Base-by-base conservation (phyloP, 2,888 invertebrate genomes). In the Campoplex capitator region DNA sequence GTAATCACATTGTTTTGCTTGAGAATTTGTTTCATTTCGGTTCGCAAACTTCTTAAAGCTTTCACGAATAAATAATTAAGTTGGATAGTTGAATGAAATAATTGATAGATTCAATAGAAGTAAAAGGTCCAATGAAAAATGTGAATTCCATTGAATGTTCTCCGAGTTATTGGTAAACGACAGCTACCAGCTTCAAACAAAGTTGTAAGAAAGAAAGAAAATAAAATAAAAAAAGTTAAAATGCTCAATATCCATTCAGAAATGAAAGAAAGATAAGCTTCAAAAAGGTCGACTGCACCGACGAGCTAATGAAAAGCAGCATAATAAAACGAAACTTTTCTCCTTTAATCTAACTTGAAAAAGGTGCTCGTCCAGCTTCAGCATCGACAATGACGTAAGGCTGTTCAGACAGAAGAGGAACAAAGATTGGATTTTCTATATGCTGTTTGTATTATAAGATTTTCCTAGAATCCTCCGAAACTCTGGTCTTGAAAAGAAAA, bases 351-450 rank as follows among this genome's bases (percentile, higher is more conserved):
- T 58, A 35, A 28, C 56, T 23, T 58, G 23, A 56, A 38, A 56
- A 56, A 54, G 73, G 51, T 73, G 73, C 51, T 51, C 32, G 74
- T 38, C n/a, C 38, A 74, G 56, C n/a, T 73, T 51, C 28, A 54
- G 32, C n/a, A 54, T 38, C 54, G 18, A 38, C 54, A 11, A 35
- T 38, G n/a, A 73, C 32, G 38, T n/a, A n/a, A 32, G 3, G 32
- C 9, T 35, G n/a, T 56, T 23, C n/a, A 38, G 74, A 6, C 23
- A 35, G 11, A 1, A 32, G 51, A 51, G 13, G 74, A 54, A 74
- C 56, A 74, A 74, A 74, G 42, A 58, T 11, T 13, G 38, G n/a
- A 62, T 62, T 42, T 75, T 45, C 35, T 62, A 13, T 42, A 28
- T 23, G 58, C 28, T 45, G 13, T 58, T 23, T 58, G 16, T 45